These are phyloP conservation scores for Drosophila pectinifera DNA, from an alignment of 1,140 invertebrate genomes.

Conservation along the genomic window DNA sequence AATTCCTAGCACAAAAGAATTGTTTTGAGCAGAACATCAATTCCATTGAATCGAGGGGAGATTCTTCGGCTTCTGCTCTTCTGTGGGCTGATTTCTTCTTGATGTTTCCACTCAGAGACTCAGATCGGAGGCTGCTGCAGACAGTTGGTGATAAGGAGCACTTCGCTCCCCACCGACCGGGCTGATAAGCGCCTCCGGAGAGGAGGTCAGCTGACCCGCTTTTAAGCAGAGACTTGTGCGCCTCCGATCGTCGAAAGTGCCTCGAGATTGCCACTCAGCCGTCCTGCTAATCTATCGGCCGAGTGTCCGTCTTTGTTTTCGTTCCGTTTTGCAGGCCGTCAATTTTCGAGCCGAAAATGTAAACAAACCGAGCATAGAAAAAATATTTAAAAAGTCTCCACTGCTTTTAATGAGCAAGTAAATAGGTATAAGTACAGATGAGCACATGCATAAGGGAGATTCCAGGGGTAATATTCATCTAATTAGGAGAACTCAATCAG, in stretches of 20 bases:
- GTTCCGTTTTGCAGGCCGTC: constrained; percentile 39
- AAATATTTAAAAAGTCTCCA: constrained; percentile 27
- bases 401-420: constrained; percentile 48
- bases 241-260: constrained; percentile 40
- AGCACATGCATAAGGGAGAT: background rate
- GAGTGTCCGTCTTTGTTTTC: constrained; percentile 31
- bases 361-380: constrained; percentile 45
- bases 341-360: constrained; percentile 55
- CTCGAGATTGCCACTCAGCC: constrained; percentile 30
- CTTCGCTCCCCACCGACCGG: constrained; percentile 47
- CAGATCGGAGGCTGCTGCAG: constrained; percentile 34
- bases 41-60: constrained; percentile 14
- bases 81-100: constrained; percentile 20
- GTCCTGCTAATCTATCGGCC: constrained; percentile 29
- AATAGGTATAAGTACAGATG: constrained; percentile 20
- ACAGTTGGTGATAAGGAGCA: constrained; percentile 55
- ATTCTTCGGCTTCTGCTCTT: constrained; percentile 18
- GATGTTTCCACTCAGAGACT: constrained; percentile 26
- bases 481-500: no score
- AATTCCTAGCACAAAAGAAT: constrained; percentile 3
- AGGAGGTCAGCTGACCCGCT: constrained; percentile 62
- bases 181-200: constrained; percentile 57
- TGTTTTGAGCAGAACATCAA: constrained; percentile 22
- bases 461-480: background rate
- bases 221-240: constrained; percentile 54